These are phyloP conservation scores for Reticulitermes speratus DNA, from an alignment of 1,140 invertebrate species.

Conservation along the genomic window DNA sequence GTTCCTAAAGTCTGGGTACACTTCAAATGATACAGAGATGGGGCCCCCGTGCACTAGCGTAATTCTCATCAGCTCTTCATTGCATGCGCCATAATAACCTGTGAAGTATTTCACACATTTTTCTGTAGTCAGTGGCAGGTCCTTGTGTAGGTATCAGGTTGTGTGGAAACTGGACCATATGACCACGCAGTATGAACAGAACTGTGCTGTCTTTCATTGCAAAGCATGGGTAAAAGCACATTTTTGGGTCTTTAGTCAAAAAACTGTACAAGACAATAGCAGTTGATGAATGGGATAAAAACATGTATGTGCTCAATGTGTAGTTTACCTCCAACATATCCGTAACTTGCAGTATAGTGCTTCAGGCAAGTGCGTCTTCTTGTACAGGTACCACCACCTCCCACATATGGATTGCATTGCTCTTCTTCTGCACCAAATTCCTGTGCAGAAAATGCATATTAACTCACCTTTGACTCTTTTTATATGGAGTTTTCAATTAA, in stretches of 20 bases:
- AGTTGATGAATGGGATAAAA: no score
- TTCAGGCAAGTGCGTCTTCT: slow-evolving; percentile 45
- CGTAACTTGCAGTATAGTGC: slow-evolving; percentile 51
- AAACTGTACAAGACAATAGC: no score
- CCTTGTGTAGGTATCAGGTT: no score
- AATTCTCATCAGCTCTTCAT: slow-evolving; percentile 54
- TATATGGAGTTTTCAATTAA: neutral
- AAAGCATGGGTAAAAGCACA: no score
- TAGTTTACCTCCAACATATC: slow-evolving; percentile 49
- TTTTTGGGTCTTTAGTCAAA: no score
- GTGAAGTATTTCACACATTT: neutral
- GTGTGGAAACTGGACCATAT: no score
- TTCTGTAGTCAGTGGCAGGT: neutral
- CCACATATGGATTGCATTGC: slow-evolving; percentile 51
- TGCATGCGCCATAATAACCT: slow-evolving; percentile 49
- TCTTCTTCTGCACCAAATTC: slow-evolving; percentile 55
- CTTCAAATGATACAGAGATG: slow-evolving; percentile 54
- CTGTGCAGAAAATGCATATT: slow-evolving; percentile 39
- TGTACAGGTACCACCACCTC: slow-evolving; percentile 43
- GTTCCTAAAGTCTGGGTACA: slow-evolving; percentile 49
- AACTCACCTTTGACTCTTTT: slow-evolving; percentile 40
- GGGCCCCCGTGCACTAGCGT: slow-evolving; percentile 53
- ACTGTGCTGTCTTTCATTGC: no score
- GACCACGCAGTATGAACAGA: no score
- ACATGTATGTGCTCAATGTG: no score